These are phyloP conservation scores for Gobiocypris rarus DNA, from an alignment of 2,113 vertebrate genomes.

Conservation along the genomic window DNA sequence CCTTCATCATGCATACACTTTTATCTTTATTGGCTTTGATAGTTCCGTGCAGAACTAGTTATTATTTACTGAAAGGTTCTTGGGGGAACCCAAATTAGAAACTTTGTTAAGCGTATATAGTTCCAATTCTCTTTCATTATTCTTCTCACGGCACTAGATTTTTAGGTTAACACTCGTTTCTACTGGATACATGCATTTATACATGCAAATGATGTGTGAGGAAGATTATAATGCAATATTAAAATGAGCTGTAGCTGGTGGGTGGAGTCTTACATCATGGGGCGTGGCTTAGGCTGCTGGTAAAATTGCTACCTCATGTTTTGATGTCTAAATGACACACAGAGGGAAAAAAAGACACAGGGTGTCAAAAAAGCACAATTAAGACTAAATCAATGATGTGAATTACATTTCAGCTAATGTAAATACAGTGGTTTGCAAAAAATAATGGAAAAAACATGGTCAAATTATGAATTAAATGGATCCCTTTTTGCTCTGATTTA, in stretches of 20 bases:
- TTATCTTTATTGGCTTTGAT: neutral
- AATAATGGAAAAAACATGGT: conserved; percentile 22
- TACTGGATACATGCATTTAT: neutral
- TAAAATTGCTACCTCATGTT: conserved; percentile 58
- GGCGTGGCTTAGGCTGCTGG: conserved; percentile 34
- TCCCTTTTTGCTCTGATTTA: neutral
- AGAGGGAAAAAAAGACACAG: conserved; percentile 1
- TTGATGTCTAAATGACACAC: conserved; percentile 45
- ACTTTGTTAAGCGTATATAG: neutral
- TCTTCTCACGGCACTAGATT: neutral
- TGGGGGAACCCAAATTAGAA: too few relatives aligned
- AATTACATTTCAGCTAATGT: conserved; percentile 59
- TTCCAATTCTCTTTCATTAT: neutral
- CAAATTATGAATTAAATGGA: neutral
- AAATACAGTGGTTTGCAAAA: conserved; percentile 52
- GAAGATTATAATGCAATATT: neutral
- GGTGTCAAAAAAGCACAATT: conserved; percentile 67
- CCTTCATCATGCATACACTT: neutral
- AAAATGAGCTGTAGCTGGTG: conserved; percentile 16
- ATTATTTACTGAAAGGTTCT: neutral
- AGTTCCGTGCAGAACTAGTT: neutral
- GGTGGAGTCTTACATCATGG: neutral
- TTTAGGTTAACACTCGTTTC: neutral
- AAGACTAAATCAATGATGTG: neutral
- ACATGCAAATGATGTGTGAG: neutral